A percentile compares a stretch with the other conserved stretches of the same genome.
These are phyloP conservation scores for Grantiella picta DNA, from an alignment of 2,113 vertebrate genomes.

Conservation along the genomic window DNA sequence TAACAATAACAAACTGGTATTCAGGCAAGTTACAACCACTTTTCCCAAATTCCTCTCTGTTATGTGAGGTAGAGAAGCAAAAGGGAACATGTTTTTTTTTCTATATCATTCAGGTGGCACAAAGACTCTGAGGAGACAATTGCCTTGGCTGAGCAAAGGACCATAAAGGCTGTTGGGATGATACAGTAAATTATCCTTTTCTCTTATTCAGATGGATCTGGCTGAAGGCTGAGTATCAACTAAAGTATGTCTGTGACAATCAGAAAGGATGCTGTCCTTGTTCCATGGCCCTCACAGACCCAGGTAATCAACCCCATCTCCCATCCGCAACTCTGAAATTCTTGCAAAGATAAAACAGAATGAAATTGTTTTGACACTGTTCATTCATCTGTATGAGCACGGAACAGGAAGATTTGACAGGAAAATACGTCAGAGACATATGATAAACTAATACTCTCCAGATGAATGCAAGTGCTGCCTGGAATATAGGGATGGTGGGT, in stretches of 20 bases:
- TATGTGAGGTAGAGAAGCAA: neutral
- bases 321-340: neutral
- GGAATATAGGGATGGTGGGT: neutral
- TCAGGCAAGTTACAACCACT: neutral
- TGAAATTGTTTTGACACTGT: constrained; percentile 30
- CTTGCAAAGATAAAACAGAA: neutral
- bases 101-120: neutral
- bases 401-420: neutral
- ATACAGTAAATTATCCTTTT: neutral
- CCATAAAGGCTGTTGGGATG: neutral
- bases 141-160: neutral
- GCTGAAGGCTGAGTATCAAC: constrained; percentile 9
- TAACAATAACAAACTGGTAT: neutral
- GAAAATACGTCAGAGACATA: constrained; percentile 10
- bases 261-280: constrained; percentile 10
- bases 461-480: constrained; percentile 1
- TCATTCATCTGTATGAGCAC: constrained; percentile 17
- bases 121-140: neutral
- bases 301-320: neutral
- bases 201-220: neutral
- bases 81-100: neutral
- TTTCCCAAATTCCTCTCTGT: neutral
- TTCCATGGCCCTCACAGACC: neutral
- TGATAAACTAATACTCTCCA: constrained; percentile 29
- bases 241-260: neutral